These are phyloP conservation scores for Pseudorasbora parva DNA, from an alignment of 2,113 vertebrate genomes.

Conservation along the genomic window DNA sequence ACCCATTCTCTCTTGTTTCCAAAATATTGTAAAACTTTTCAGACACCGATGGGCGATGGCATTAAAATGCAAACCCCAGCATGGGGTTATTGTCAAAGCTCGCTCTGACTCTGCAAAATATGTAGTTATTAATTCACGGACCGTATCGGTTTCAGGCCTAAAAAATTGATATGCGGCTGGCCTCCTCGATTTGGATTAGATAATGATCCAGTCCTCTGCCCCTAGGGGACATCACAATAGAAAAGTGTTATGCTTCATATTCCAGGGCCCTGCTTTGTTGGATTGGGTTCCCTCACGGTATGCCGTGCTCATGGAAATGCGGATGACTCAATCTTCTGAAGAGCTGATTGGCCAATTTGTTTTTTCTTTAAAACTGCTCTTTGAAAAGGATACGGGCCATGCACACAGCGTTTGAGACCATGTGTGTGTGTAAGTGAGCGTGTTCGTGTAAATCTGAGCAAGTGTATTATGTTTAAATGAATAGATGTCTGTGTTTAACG, in stretches of 20 bases:
- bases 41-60: background rate
- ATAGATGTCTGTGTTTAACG: slow-evolving; percentile 17
- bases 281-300: slow-evolving; percentile 42
- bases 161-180: slow-evolving; percentile 28
- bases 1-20: background rate
- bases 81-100: slow-evolving; percentile 6
- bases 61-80: slow-evolving; percentile 32
- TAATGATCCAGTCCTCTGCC: slow-evolving; percentile 42
- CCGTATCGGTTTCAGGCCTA: slow-evolving; percentile 30
- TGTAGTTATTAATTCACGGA: slow-evolving; percentile 32
- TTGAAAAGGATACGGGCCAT: slow-evolving; percentile 47
- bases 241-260: slow-evolving; percentile 53
- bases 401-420: slow-evolving; percentile 6
- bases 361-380: slow-evolving; percentile 20
- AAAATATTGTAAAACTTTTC: slow-evolving; percentile 1
- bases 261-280: slow-evolving; percentile 6
- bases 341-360: slow-evolving; percentile 51
- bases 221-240: slow-evolving; percentile 47
- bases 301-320: slow-evolving; percentile 16
- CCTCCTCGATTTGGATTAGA: slow-evolving; percentile 35
- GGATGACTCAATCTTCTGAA: slow-evolving; percentile 43
- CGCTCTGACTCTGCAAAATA: slow-evolving; percentile 19
- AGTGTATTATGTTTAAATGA: background rate
- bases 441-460: background rate
- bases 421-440: slow-evolving; percentile 25